Conservation (phyloP, 1,140 invertebrate species). For the Drosophila arawakana region DNA sequence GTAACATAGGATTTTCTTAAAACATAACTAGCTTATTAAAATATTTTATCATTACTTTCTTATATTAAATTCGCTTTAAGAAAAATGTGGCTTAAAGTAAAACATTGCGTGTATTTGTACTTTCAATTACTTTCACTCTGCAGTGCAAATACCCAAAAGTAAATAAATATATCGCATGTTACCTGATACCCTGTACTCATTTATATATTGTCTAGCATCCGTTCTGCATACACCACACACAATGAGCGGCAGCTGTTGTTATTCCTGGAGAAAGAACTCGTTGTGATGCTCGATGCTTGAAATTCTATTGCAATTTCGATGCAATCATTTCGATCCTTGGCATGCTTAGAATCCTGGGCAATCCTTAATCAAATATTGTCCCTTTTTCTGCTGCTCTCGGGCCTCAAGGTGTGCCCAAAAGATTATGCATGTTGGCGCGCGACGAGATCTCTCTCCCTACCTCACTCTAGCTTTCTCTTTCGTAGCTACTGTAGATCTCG, state of each 20-base stretch:
- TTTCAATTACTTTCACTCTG: constrained; percentile 47
- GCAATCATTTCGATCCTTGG: constrained; percentile 39
- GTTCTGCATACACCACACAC: constrained; percentile 55
- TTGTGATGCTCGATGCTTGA: constrained; percentile 17
- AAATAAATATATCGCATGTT: constrained; percentile 44
- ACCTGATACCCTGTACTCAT: constrained; percentile 39
- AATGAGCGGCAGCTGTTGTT: constrained; percentile 54
- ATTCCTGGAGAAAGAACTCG: constrained; percentile 21
- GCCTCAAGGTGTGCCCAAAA: constrained; percentile 57
- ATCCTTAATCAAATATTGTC: constrained; percentile 56
- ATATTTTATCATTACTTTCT: too few relatives aligned
- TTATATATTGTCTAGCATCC: constrained; percentile 11
- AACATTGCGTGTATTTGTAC: too few relatives aligned
- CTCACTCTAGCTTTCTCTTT: neutral
- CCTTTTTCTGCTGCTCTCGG: constrained; percentile 35
- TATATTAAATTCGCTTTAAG: too few relatives aligned
- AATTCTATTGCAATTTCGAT: constrained; percentile 61
- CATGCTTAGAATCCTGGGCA: constrained; percentile 14
- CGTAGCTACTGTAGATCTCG: constrained; percentile 48
- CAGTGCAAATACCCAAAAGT: constrained; percentile 45
- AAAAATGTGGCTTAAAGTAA: too few relatives aligned
- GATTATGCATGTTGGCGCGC: constrained; percentile 70
- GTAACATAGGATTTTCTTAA: too few relatives aligned
- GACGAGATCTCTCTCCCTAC: neutral
- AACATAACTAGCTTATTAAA: too few relatives aligned